A percentile compares a stretch with the other conserved stretches of the same genome.
These are phyloP conservation scores for Papilio helenus DNA, from an alignment of 1,140 invertebrate species.

Conservation along the genomic window DNA sequence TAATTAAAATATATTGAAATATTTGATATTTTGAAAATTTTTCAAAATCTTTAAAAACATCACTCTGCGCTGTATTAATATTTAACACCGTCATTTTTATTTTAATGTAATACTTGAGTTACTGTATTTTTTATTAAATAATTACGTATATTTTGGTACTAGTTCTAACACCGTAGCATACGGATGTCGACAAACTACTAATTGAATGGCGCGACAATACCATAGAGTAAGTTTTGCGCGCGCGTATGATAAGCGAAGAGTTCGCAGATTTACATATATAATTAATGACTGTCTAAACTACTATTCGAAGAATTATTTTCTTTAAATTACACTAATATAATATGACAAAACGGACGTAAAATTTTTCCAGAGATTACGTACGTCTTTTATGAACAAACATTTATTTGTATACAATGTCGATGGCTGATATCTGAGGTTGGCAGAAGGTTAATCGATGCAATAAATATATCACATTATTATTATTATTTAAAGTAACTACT, in stretches of 20 bases:
- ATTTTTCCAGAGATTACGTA: conserved; percentile 10
- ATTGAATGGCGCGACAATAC: conserved; percentile 37
- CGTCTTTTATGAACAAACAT: not conserved
- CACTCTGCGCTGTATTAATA: not conserved
- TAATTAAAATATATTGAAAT: conserved; percentile 65
- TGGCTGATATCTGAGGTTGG: conserved; percentile 13
- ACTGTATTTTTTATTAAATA: not conserved
- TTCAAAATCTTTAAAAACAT: conserved; percentile 47
- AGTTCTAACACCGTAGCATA: conserved; percentile 39
- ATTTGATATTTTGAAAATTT: conserved; percentile 66
- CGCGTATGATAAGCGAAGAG: conserved; percentile 7
- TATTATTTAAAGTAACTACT: not conserved
- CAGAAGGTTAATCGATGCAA: not conserved
- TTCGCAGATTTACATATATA: conserved; percentile 17
- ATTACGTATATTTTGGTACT: conserved; percentile 5
- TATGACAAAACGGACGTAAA: conserved; percentile 3
- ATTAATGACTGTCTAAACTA: conserved; percentile 20
- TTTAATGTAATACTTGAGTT: not conserved
- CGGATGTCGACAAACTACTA: conserved; percentile 47
- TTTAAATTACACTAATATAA: conserved; percentile 14
- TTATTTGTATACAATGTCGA: conserved; percentile 1
- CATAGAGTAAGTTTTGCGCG: not conserved
- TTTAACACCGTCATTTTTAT: conserved; percentile 22
- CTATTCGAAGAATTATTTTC: conserved; percentile 23
- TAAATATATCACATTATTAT: not conserved